These are phyloP conservation scores for Oreortyx pictus DNA, from an alignment of 2,797 vertebrate genomes.

Conservation along the genomic window DNA sequence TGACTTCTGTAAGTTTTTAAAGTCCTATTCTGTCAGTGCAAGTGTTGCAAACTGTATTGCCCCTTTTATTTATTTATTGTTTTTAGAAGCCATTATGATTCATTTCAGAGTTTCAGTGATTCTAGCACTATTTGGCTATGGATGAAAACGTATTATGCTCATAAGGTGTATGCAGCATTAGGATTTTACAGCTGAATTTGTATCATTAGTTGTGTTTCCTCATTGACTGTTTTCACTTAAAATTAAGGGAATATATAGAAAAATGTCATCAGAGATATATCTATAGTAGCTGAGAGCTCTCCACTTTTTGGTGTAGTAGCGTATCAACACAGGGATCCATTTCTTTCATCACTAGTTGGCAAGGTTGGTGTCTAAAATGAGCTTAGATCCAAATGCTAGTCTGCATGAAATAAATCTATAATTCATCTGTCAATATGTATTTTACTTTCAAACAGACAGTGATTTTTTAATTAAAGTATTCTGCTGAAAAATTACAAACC, in stretches of 20 bases:
- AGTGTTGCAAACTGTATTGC: background rate
- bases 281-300: fast-evolving
- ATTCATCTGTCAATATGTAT: background rate
- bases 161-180: background rate
- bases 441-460: background rate
- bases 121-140: background rate
- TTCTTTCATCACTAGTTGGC: background rate
- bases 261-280: background rate
- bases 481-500: background rate
- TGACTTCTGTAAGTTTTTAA: background rate
- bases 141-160: background rate
- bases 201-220: background rate
- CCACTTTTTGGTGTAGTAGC: background rate
- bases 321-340: background rate
- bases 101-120: background rate
- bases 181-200: background rate
- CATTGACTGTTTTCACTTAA: background rate
- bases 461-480: background rate
- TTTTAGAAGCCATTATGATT: background rate
- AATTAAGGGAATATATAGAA: background rate
- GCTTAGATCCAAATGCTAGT: background rate
- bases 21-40: background rate
- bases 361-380: background rate
- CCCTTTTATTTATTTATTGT: background rate
- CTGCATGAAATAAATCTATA: background rate